These are phyloP conservation scores for Agrypnus murinus DNA, from an alignment of 2,888 invertebrate genomes.

Conservation along the genomic window DNA sequence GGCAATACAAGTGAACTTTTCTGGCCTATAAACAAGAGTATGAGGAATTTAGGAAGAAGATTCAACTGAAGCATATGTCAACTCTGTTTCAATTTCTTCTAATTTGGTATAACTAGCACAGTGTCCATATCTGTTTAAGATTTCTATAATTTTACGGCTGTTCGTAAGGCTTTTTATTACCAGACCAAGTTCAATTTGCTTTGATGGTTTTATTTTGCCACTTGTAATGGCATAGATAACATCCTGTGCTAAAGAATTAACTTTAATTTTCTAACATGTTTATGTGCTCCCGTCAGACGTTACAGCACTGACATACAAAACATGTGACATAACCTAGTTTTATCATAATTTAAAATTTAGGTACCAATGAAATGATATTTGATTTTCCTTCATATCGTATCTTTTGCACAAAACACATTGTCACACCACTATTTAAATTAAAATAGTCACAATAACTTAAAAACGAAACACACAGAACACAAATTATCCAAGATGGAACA, in stretches of 20 bases:
- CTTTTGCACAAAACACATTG: too few species aligned
- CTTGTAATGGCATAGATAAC: slow-evolving; percentile 55
- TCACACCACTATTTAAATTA: too few species aligned
- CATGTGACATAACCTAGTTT: too few species aligned
- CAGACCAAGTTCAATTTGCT: slow-evolving; percentile 60
- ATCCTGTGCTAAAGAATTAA: slow-evolving; percentile 51
- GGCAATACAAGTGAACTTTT: slow-evolving; percentile 52
- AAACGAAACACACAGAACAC: too few species aligned
- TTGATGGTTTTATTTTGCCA: slow-evolving; percentile 57
- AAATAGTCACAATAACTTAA: too few species aligned
- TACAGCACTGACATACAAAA: too few species aligned
- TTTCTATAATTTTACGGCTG: slow-evolving; percentile 58
- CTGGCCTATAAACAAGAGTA: slow-evolving; percentile 26
- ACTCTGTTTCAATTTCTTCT: slow-evolving; percentile 54
- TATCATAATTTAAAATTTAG: too few species aligned
- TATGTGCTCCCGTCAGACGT: too few species aligned
- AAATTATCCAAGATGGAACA: too few species aligned
- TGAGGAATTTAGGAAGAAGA: slow-evolving; percentile 47
- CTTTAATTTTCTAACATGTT: too few species aligned
- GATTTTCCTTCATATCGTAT: too few species aligned
- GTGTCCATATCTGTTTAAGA: slow-evolving; percentile 63
- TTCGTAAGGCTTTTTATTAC: slow-evolving; percentile 62
- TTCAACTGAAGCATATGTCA: slow-evolving; percentile 21
- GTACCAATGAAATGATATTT: too few species aligned
- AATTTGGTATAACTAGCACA: slow-evolving; percentile 56